Evolutionary conservation across 2,797 vertebrate genomes (phyloP).

Genomic region (Erithacus rubecula): DNA sequence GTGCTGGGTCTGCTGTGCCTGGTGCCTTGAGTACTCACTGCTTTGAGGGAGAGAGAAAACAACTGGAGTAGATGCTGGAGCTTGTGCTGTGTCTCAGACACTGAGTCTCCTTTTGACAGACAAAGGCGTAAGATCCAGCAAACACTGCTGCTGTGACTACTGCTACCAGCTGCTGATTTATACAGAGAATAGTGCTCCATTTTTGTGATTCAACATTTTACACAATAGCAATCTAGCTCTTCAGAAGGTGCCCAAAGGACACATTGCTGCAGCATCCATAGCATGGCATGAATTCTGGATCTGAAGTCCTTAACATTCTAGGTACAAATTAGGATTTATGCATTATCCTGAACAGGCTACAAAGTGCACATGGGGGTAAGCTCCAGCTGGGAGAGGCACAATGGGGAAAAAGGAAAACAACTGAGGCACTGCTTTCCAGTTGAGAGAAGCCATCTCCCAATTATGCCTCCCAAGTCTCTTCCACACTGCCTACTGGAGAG

Average conservation of each 20-base stretch:
- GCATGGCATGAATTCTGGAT: background rate
- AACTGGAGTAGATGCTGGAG: background rate
- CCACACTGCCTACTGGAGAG: background rate
- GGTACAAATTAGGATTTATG: background rate
- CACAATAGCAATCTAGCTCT: background rate
- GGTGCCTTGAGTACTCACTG: background rate
- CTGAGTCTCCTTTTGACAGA: background rate
- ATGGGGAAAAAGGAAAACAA: background rate
- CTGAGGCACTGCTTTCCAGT: background rate
- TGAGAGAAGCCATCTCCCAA: background rate
- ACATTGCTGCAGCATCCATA: background rate
- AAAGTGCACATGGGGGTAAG: background rate
- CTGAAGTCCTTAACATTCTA: background rate
- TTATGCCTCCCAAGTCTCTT: background rate
- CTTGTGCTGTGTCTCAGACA: background rate
- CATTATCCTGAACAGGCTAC: background rate
- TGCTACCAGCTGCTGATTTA: background rate
- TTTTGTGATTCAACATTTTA: background rate
- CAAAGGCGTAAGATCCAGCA: background rate
- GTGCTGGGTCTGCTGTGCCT: background rate
- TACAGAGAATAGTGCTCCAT: background rate
- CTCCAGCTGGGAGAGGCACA: fast-evolving
- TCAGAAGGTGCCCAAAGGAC: background rate
- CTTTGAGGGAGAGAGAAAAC: background rate
- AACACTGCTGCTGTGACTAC: fast-evolving